Evolutionary conservation across 2,888 invertebrate genomes (phyloP), one percentile per base, ranked within the genome.

Genomic region (Anorthoa munda): DNA sequence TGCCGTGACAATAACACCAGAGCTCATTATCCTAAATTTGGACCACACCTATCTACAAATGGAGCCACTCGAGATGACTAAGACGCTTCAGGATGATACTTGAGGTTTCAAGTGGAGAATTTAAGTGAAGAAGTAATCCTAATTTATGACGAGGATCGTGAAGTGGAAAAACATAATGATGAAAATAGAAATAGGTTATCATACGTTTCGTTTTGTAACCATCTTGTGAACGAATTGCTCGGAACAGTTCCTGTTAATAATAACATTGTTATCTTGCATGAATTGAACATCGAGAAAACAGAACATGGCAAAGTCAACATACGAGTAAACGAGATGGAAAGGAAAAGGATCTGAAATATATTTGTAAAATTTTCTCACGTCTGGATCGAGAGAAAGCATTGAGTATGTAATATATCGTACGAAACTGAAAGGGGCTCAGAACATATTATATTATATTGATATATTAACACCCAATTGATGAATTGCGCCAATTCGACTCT

Each of bases 21-120:
- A 83, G 85, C 90, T 90, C 91, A 90, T 92, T 92, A 92, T 92
- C 82, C 91, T 92, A 93, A 92, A 91, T 92, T 89, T 92, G 90
- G 89, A 92, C 87, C 90, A 90, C 91, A 90, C 90, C 91, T 90
- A 86, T 72, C 77, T 67, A 81, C 86, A 90, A 89, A 90, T 90
- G 90, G 88, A 86, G 71, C 64, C 75, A 85, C 86, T 86, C 72
- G 77, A 86, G 75, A 82, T 79, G 72, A 82, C 67, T 79, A 77
- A 65, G 69, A 59, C 58, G 31, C 48, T 74, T 72, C 53, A 66
- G 72, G 64, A 73, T 70, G 60, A 77, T 76, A 66, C 75, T 86
- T 58, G 69, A 66, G 53, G 67, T 74, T 76, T 79, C 31, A 59
- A 82, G 80, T 72, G 69, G 70, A 26, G 21, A 18, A 21, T 65